phyloP scores from a whole-genome alignment of 2,888 invertebrate species.

The Microplitis manilae region DNA sequence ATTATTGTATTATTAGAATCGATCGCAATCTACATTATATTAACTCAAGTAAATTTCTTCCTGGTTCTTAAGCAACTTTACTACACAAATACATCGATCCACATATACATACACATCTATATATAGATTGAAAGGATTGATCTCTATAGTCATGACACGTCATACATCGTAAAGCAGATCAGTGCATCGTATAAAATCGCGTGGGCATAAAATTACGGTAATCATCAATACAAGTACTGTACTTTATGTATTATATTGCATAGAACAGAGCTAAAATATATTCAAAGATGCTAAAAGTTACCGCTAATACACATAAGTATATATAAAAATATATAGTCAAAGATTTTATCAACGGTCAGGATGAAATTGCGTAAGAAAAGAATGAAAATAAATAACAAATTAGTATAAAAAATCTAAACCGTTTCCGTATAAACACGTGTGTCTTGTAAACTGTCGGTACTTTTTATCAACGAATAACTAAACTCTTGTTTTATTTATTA shows the following conservation, averaged over 20 bases:
- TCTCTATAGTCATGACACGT: conserved; percentile 20
- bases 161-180: conserved; percentile 32
- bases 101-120: neutral
- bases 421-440: neutral
- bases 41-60: neutral
- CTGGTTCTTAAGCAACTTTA: neutral
- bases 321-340: neutral
- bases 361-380: conserved; percentile 8
- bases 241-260: conserved; percentile 32
- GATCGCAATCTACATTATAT: neutral
- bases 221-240: conserved; percentile 52
- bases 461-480: neutral
- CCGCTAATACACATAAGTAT: neutral
- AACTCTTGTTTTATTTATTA: neutral
- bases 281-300: neutral
- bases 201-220: conserved; percentile 54
- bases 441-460: neutral
- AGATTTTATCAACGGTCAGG: conserved; percentile 18
- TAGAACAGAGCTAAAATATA: neutral
- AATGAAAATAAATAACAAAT: conserved; percentile 22
- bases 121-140: neutral
- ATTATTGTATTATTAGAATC: neutral
- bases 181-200: conserved; percentile 32
- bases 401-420: neutral
- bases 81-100: conserved; percentile 13